Evolutionary conservation across 2,113 vertebrate species (phyloP).

Genomic region (Poeciliopsis turrubarensis): DNA sequence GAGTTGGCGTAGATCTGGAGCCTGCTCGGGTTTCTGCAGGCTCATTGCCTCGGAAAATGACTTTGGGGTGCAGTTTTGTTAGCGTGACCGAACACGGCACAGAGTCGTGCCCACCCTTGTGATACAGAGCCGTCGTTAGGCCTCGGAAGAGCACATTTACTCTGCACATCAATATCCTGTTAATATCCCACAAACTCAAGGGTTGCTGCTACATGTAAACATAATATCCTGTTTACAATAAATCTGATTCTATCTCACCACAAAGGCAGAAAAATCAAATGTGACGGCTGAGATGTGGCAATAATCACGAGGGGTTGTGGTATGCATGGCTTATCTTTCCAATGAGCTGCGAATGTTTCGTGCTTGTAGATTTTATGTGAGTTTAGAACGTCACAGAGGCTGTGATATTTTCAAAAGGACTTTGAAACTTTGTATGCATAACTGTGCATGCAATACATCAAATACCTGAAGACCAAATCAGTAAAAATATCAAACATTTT

Average conservation of each 20-base stretch:
- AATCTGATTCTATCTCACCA: constrained; percentile 45
- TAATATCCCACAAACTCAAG: constrained; percentile 61
- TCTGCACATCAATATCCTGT: constrained; percentile 75
- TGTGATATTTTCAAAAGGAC: not conserved
- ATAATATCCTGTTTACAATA: constrained; percentile 73
- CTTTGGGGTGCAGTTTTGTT: constrained; percentile 58
- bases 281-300: constrained; percentile 7
- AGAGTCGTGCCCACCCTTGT: constrained; percentile 9
- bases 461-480: not conserved
- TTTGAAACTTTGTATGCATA: not conserved
- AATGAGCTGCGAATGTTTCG: constrained; percentile 1
- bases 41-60: constrained; percentile 68
- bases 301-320: constrained; percentile 18
- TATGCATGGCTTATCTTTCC: constrained; percentile 49
- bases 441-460: not conserved
- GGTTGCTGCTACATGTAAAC: constrained; percentile 52
- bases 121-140: constrained; percentile 48
- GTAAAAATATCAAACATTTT: not conserved
- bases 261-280: constrained; percentile 37
- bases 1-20: constrained; percentile 12
- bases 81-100: constrained; percentile 26
- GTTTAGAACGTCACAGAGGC: not conserved
- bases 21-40: constrained; percentile 42
- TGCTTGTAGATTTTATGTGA: constrained; percentile 21
- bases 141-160: constrained; percentile 29